A percentile compares a stretch with the other conserved stretches of the same genome.
phyloP scores from a whole-genome alignment of 1,140 invertebrate species.

The Papilio helenus region DNA sequence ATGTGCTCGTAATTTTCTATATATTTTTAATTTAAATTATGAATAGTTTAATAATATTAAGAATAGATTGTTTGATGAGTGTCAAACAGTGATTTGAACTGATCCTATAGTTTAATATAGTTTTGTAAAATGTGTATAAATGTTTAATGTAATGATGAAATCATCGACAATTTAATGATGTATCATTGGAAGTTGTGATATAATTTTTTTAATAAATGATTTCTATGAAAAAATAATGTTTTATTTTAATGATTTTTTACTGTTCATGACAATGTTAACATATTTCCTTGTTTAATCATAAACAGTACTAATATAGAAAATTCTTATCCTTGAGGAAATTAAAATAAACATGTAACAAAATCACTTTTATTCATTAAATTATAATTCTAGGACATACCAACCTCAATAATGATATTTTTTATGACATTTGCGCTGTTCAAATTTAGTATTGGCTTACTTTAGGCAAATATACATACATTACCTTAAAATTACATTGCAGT shows the following conservation, averaged over 20 bases:
- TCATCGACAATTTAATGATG: slow-evolving; percentile 27
- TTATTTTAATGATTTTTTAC: neutral
- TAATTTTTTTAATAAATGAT: slow-evolving; percentile 31
- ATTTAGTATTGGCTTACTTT: neutral
- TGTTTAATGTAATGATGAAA: slow-evolving; percentile 33
- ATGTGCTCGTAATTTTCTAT: slow-evolving; percentile 42
- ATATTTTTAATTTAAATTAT: slow-evolving; percentile 39
- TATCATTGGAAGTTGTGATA: slow-evolving; percentile 34
- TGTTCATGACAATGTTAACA: neutral
- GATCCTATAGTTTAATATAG: slow-evolving; percentile 34
- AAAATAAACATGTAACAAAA: slow-evolving; percentile 4
- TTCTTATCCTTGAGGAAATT: neutral
- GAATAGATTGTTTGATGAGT: slow-evolving; percentile 42
- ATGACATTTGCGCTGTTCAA: neutral
- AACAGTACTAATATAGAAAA: too few relatives aligned
- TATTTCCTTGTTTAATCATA: neutral
- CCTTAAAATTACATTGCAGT: neutral
- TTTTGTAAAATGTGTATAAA: slow-evolving; percentile 5
- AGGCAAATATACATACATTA: neutral
- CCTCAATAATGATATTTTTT: neutral
- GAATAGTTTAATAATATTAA: slow-evolving; percentile 31
- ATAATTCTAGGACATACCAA: slow-evolving; percentile 2
- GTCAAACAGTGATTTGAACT: slow-evolving; percentile 47
- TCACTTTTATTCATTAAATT: slow-evolving; percentile 23
- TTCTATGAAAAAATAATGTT: slow-evolving; percentile 20